Percentiles rank a stretch among this genome's conserved stretches.
phyloP scores from a whole-genome alignment of 2,797 vertebrate species.

The Chrosomus eos region DNA sequence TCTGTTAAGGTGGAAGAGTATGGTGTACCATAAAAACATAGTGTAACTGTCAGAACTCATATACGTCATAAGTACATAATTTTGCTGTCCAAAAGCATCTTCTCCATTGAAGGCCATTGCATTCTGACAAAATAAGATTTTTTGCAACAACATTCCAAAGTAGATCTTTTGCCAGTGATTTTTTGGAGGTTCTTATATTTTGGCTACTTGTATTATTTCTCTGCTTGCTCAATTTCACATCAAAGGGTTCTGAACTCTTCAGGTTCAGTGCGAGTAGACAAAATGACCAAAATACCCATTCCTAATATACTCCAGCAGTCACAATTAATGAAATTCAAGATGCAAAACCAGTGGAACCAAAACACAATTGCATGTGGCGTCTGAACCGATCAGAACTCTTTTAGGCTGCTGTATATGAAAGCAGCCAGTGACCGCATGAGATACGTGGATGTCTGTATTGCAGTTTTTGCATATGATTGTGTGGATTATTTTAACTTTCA shows the following conservation, averaged over 20 bases:
- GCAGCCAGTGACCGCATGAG: background rate
- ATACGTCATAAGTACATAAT: background rate
- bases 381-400: background rate
- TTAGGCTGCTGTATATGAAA: background rate
- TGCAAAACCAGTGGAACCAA: background rate
- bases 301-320: background rate
- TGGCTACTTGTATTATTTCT: background rate
- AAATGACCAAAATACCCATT: background rate
- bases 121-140: background rate
- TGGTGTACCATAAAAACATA: background rate
- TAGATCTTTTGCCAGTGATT: background rate
- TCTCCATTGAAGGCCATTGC: background rate
- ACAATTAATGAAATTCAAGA: conserved; percentile 11
- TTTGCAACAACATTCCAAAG: no score
- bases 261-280: background rate
- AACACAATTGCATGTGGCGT: conserved; percentile 1
- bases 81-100: background rate
- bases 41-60: background rate
- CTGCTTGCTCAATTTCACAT: background rate
- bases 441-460: conserved; percentile 9
- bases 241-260: conserved; percentile 17
- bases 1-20: background rate
- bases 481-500: conserved; percentile 3
- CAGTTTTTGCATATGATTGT: background rate
- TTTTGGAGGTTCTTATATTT: background rate